Conservation (phyloP, 2,888 invertebrate genomes). For the Doris montereyensis region DNA sequence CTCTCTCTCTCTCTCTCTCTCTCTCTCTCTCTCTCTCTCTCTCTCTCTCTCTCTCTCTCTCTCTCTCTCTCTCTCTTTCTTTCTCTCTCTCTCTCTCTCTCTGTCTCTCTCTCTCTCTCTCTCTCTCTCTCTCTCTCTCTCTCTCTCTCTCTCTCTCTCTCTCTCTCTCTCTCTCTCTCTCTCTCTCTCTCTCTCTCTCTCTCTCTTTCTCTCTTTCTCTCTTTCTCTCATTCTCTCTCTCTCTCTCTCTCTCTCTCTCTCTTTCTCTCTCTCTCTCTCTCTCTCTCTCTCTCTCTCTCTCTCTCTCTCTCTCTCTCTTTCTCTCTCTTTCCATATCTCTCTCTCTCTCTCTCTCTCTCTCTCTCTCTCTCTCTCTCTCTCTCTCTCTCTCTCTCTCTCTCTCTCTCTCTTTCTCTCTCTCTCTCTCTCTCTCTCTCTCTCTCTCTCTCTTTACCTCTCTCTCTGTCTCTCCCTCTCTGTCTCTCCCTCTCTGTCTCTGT, state of each 20-base stretch:
- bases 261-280: constrained; percentile 6
- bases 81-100: background rate
- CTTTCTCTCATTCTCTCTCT: background rate
- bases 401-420: background rate
- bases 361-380: background rate
- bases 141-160: background rate
- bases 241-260: background rate
- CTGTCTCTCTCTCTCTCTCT: background rate
- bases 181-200: background rate
- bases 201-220: background rate
- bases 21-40: background rate
- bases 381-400: background rate
- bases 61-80: no score
- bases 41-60: background rate
- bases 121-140: background rate
- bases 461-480: constrained; percentile 1
- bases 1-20: background rate
- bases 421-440: background rate
- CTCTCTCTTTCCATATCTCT: background rate
- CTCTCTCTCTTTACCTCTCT: background rate
- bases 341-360: background rate
- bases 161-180: background rate
- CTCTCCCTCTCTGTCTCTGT: background rate
- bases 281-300: background rate
- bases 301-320: background rate